These are phyloP conservation scores for Diachrysia chrysitis DNA, from an alignment of 2,888 invertebrate genomes.

Conservation along the genomic window DNA sequence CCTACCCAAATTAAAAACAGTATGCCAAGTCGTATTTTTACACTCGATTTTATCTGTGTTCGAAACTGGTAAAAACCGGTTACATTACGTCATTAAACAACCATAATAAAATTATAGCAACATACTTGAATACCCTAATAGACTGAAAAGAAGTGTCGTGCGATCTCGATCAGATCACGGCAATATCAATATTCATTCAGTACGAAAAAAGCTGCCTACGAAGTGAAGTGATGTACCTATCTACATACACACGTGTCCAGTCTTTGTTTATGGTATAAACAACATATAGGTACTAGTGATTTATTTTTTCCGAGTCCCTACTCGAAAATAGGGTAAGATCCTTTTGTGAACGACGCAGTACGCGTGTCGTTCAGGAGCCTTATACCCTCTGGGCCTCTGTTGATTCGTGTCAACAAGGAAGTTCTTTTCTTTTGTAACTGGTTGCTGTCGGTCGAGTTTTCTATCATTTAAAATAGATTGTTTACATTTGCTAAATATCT, in stretches of 20 bases:
- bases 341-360: not conserved
- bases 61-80: constrained; percentile 22
- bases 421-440: not conserved
- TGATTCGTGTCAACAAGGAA: constrained; percentile 4
- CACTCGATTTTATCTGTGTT: constrained; percentile 22
- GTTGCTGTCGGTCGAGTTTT: not conserved
- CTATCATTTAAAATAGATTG: not conserved
- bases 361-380: not conserved
- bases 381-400: not conserved
- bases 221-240: not conserved
- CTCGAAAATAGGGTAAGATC: not conserved
- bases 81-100: constrained; percentile 39
- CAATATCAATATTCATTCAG: not conserved
- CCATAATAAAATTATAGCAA: constrained; percentile 28
- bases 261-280: not conserved
- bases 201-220: not conserved
- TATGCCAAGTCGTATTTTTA: constrained; percentile 5
- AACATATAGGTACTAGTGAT: not conserved
- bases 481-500: not conserved
- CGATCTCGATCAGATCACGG: not conserved
- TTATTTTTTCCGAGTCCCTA: not conserved
- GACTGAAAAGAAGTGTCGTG: constrained; percentile 16
- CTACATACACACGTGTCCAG: not conserved
- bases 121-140: not conserved
- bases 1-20: not conserved